Evolutionary conservation across 64 coral and sea anemone species (phyloP), one percentile per base, ranked within the genome.

Genomic region (Porites australiensis): DNA sequence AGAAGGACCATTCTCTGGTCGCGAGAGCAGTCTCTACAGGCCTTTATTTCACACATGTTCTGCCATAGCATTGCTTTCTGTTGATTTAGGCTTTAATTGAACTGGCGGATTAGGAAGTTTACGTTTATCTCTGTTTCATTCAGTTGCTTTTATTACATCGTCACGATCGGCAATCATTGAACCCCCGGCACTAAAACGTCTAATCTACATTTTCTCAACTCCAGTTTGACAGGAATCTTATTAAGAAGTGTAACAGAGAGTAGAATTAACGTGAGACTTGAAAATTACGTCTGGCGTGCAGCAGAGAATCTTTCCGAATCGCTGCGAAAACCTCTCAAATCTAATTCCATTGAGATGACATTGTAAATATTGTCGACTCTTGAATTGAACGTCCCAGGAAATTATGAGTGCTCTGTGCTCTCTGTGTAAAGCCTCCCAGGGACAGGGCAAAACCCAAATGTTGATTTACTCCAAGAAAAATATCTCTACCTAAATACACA

Each of bases 61-160:
- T 74, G 70, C 82, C 59, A 72, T 69, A 55, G 80, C 55, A 70
- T 76, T 51, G 81, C 44, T 20, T 51, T 68, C 46, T 93, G 91
- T 93, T 93, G 71, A 93, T 79, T 82, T 87, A 72, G 91, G 91
- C 68, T 87, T 93, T 93, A 93, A 93, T 93, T 93, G 91, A 83
- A 93, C 87, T 93, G 91, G 85, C 74, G 82, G 91, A 93, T 93
- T 93, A 87, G 91, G 91, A 93, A 93, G 91, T 93, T 83, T 93
- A 65, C 82, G 83, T 83, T 78, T 87, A 74, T 93, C 64, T 74
- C 85, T 69, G 62, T 87, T 66, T 85, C 57, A 82, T 93, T 93
- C 27, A 37, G 83, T 93, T 87, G 50, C 79, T 73, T 74, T 87
- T 93, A 93, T 93, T 87, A 87, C 91, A 77, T 68, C 79, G 82